Evolutionary conservation across 2,888 invertebrate genomes (phyloP), one percentile per base, ranked within the genome.

Genomic region (Dioctria linearis): DNA sequence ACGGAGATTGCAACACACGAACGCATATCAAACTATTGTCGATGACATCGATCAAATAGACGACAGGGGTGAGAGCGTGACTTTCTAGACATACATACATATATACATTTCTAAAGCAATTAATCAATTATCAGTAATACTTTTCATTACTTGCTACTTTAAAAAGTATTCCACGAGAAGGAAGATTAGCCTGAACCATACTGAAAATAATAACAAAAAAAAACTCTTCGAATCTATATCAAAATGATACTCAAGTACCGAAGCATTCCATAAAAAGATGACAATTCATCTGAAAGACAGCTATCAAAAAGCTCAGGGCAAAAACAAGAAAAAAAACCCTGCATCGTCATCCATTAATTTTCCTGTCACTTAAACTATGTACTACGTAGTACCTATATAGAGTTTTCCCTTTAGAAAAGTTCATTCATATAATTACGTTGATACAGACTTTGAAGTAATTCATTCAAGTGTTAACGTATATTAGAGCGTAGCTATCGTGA

Each of bases 381-480:
- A 25, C 25, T 25, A 25, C 25, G 25, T 25, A 25, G 25, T 25
- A 25, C 25, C 25, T 25, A 25, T 25, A 25, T 25, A 13, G 43
- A n/a, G 59, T 57, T 75, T 75, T 59, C 54, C 73, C 43, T 75
- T 42, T 25, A 25, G n/a, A 59, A 59, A 59, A 75, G 73, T 75
- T 65, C 78, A 65, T 78, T 78, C 49, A 78, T 78, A 78, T 78
- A 78, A 78, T 78, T 78, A 66, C 63, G 51, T 40, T 78, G 49
- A 51, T 37, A 66, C 51, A 40, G 25, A 65, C 57, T 75, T 78
- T 78, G 78, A 78, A 66, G 51, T 66, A 51, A 78, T 42, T 63
- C 78, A 54, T n/a, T 78, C 66, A 65, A 78, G 78, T 78, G 78
- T 66, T 39, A 78, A 78, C 65, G 40, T 57, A 25, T 25, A 51